Percentiles rank a stretch among this genome's conserved stretches.
Conservation (phyloP, 2,113 vertebrate genomes). For the Glaucidium brasilianum region DNA sequence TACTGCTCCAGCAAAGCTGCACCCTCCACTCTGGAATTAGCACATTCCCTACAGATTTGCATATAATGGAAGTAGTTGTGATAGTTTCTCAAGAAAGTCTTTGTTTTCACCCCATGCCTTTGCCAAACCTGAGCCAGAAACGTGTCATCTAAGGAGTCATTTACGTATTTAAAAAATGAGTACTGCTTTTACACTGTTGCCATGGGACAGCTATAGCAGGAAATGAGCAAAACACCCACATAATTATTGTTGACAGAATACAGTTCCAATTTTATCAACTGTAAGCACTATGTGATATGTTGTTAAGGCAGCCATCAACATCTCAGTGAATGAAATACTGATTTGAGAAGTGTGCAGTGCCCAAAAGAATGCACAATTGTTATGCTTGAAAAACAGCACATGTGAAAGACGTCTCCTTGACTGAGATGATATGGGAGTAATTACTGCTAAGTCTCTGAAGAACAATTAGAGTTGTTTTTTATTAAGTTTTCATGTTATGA, state of each 20-base stretch:
- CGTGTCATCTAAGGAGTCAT: neutral
- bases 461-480: conserved; percentile 47
- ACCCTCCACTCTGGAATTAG: neutral
- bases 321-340: neutral
- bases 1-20: neutral
- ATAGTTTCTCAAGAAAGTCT: neutral
- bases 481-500: conserved; percentile 18
- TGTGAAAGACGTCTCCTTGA: conserved; percentile 1
- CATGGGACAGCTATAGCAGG: conserved; percentile 24
- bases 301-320: conserved; percentile 41
- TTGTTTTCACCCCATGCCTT: neutral
- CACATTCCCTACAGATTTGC: neutral
- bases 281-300: neutral
- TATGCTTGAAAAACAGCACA: neutral
- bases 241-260: conserved; percentile 61
- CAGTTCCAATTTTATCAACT: conserved; percentile 38
- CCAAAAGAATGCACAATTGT: neutral
- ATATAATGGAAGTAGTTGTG: neutral
- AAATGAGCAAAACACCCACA: conserved; percentile 51
- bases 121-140: conserved; percentile 25
- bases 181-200: neutral
- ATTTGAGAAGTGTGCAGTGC: neutral
- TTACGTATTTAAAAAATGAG: neutral
- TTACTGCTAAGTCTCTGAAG: conserved; percentile 11
- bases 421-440: neutral